Base-by-base conservation (phyloP, 1,140 invertebrate genomes). In the Drosophila ambigua region DNA sequence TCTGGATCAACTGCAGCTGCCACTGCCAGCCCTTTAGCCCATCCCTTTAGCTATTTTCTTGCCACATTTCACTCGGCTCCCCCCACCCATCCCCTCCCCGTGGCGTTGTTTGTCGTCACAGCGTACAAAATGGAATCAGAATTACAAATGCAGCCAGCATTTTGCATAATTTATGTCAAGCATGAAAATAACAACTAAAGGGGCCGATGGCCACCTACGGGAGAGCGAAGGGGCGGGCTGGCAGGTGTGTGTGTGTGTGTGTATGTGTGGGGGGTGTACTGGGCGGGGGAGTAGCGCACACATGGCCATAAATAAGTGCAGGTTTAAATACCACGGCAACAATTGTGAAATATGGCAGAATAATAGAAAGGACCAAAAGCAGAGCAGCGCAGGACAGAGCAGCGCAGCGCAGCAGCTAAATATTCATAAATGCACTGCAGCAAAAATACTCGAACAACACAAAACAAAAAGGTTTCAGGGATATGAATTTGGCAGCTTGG, bases 91-190 rank as follows among this genome's bases (percentile, higher is more conserved):
- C n/a, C n/a, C 8, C 31, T 3, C 3, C 9, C 31, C 9, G 2
- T 35, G 3, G 48, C 69, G 23, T 4, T 45, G 41, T 20, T 52
- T 65, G 51, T 69, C 57, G 57, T 49, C 49, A 66, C 60, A 50
- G 51, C 58, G 20, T 39, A 44, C 74, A 61, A 76, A 75, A 72
- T 76, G 74, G 68, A 82, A 88, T 87, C 83, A 82, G 79, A 87
- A 87, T 87, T 77, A 87, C 84, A 87, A 83, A 87, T 87, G 83
- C 83, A 87, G 67, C 83, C 83, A 83, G 59, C 72, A 88, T 83
- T 87, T 88, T 87, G 83, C 83, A 87, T 87, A 87, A 87, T 87
- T 87, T 87, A 87, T 87, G 83, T 87, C 83, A 87, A 87, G 83
- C 84, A 87, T 63, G 77, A 88, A 85, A 84, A 82, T 72, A 83